These are phyloP conservation scores for Ophioninae sp. DNA, from an alignment of 2,888 invertebrate species.

Conservation along the genomic window DNA sequence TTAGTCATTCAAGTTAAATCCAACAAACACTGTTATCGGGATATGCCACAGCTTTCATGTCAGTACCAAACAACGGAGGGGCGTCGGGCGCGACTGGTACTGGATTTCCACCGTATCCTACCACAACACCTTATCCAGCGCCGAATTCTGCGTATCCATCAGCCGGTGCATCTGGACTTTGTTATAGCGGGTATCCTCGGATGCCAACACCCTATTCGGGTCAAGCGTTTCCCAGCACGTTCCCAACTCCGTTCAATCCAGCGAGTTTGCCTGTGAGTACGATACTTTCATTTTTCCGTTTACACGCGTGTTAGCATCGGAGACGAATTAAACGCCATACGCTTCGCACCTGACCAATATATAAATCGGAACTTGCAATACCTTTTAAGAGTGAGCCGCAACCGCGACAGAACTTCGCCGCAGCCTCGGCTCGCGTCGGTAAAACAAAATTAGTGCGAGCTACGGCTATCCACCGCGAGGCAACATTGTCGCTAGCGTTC, in stretches of 20 bases:
- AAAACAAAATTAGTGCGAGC: no score
- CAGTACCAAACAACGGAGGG: constrained; percentile 73
- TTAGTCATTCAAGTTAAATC: background rate
- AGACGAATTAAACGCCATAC: no score
- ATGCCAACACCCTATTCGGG: constrained; percentile 69
- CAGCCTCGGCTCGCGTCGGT: no score
- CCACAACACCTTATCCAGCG: constrained; percentile 67
- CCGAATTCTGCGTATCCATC: constrained; percentile 76
- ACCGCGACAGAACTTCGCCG: no score
- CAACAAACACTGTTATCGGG: background rate
- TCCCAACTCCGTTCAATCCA: constrained; percentile 75
- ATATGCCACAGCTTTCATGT: constrained; percentile 79
- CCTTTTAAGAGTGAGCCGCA: no score
- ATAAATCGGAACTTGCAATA: no score
- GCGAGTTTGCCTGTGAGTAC: constrained; percentile 73
- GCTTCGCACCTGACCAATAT: no score
- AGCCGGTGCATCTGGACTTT: constrained; percentile 71
- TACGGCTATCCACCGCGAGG: no score
- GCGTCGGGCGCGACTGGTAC: constrained; percentile 51
- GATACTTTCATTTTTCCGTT: background rate
- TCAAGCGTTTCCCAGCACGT: constrained; percentile 81
- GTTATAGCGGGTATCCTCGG: constrained; percentile 77
- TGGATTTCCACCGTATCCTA: constrained; percentile 70
- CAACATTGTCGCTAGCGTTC: no score
- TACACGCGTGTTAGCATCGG: no score